These are phyloP conservation scores for Terebella lapidaria DNA, from an alignment of 2,888 invertebrate species.

Conservation along the genomic window DNA sequence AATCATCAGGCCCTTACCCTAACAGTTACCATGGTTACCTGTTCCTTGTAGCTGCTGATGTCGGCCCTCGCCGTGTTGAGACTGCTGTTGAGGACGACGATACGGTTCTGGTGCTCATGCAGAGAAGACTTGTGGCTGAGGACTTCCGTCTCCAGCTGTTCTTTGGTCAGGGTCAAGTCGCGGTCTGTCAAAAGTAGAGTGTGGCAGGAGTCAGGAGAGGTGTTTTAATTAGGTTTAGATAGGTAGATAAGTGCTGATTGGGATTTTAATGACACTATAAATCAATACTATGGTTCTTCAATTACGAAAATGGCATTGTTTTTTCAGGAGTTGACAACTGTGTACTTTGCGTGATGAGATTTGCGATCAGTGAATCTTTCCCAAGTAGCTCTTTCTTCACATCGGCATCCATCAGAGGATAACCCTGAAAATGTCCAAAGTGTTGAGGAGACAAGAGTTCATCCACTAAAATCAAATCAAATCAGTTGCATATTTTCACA, in stretches of 20 bases:
- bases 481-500: no score
- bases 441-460: no score
- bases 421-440: constrained; percentile 2
- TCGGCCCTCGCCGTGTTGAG: constrained; percentile 85
- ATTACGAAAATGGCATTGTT: no score
- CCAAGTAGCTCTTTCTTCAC: constrained; percentile 53
- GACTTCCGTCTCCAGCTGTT: constrained; percentile 85
- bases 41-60: constrained; percentile 80
- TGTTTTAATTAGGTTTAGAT: no score
- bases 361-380: constrained; percentile 76
- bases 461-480: no score
- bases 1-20: not conserved
- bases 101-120: constrained; percentile 86
- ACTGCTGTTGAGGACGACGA: constrained; percentile 86
- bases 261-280: no score
- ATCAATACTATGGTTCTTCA: no score
- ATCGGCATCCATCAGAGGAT: constrained; percentile 28
- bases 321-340: no score
- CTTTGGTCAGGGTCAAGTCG: constrained; percentile 81
- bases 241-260: no score
- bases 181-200: constrained; percentile 64
- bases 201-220: no score
- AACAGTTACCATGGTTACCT: constrained; percentile 59
- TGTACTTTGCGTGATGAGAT: constrained; percentile 83
- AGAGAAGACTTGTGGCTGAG: constrained; percentile 82